Conservation (phyloP, 2,113 vertebrate genomes). For the Psittacus erithacus region DNA sequence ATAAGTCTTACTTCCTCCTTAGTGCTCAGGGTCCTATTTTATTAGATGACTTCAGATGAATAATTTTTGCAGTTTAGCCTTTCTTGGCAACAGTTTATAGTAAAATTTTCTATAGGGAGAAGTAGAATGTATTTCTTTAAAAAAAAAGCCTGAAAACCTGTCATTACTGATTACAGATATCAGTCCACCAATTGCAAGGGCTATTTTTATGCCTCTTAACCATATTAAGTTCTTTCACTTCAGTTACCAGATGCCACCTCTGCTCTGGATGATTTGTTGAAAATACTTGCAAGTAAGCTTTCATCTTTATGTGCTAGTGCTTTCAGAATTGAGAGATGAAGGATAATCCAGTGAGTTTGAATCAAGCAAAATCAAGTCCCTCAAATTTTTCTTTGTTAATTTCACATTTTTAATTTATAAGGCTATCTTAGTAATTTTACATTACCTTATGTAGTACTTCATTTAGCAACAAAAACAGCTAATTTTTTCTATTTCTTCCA, state of each 20-base stretch:
- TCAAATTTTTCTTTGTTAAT: not conserved
- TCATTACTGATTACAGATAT: not conserved
- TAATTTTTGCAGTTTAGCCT: not conserved
- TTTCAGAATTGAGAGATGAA: not conserved
- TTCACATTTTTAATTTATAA: not conserved
- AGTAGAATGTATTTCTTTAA: not conserved
- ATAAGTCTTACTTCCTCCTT: not conserved
- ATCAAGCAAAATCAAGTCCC: not conserved
- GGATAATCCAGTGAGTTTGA: not conserved
- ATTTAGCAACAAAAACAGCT: not conserved
- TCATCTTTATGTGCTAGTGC: not conserved
- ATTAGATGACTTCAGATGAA: not conserved
- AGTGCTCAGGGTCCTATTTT: not conserved
- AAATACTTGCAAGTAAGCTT: not conserved
- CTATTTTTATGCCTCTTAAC: not conserved
- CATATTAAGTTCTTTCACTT: not conserved
- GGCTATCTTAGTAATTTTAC: not conserved
- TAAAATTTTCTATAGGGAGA: not conserved
- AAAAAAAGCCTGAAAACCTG: not conserved
- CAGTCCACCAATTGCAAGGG: not conserved
- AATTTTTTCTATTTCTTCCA: not conserved
- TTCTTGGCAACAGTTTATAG: not conserved
- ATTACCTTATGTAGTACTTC: not conserved
- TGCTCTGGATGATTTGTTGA: not conserved
- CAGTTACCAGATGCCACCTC: not conserved